Conservation (phyloP, 2,113 vertebrate genomes). For the Spheniscus mendiculus region DNA sequence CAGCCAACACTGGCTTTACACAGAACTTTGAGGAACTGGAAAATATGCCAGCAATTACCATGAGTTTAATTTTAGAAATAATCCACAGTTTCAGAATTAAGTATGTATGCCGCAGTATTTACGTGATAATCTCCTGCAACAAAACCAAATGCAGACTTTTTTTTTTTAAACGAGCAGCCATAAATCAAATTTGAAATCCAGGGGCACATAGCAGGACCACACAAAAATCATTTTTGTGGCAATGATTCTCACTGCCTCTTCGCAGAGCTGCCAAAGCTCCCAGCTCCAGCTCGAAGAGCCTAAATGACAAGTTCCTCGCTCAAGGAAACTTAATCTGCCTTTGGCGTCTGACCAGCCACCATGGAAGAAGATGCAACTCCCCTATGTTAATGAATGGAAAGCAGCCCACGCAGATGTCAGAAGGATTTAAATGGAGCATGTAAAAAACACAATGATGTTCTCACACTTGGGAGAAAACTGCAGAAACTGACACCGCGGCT, state of each 20-base stretch:
- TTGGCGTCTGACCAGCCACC: conserved; percentile 36
- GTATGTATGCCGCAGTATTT: background rate
- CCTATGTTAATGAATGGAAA: conserved; percentile 54
- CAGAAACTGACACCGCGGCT: background rate
- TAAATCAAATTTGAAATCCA: conserved; percentile 32
- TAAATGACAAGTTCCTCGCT: conserved; percentile 10
- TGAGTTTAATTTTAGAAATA: conserved; percentile 40
- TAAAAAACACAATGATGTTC: conserved; percentile 43
- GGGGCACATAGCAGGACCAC: conserved; percentile 31
- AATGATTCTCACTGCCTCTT: background rate
- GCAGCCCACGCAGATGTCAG: conserved; percentile 55
- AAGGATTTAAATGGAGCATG: conserved; percentile 46
- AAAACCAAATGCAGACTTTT: background rate
- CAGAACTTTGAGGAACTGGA: conserved; percentile 37
- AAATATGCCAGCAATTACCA: conserved; percentile 25
- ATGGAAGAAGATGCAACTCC: conserved; percentile 61
- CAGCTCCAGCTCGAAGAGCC: background rate
- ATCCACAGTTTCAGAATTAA: conserved; percentile 8
- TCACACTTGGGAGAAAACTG: conserved; percentile 21
- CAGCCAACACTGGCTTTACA: conserved; percentile 3
- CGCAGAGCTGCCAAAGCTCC: conserved; percentile 10
- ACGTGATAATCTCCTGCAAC: background rate
- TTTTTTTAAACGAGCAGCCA: background rate
- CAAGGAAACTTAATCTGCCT: conserved; percentile 46
- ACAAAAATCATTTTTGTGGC: conserved; percentile 39